These are phyloP conservation scores for Clamator glandarius DNA, from an alignment of 2,797 vertebrate species.

Conservation along the genomic window DNA sequence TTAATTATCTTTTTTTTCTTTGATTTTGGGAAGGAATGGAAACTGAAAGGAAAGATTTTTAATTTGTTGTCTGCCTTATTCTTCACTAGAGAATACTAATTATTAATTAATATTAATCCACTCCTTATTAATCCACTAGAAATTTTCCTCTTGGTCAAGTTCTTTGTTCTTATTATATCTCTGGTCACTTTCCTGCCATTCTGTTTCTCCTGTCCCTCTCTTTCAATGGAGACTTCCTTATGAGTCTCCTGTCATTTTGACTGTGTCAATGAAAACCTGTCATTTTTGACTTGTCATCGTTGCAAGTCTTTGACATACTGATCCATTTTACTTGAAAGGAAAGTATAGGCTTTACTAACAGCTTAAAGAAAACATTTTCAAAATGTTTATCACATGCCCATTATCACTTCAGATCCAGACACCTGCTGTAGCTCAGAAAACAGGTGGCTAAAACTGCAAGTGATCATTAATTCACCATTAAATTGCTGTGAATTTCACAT, in stretches of 20 bases:
- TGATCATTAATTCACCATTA: conserved; percentile 20
- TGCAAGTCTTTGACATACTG: not conserved
- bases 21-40: not conserved
- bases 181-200: not conserved
- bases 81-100: no score
- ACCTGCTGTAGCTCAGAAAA: not conserved
- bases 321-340: not conserved
- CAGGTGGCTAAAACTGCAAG: conserved; percentile 21
- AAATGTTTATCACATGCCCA: not conserved
- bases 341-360: not conserved
- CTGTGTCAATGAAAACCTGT: not conserved
- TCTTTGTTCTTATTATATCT: not conserved
- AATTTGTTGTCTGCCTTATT: not conserved
- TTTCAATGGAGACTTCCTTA: not conserved
- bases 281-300: not conserved
- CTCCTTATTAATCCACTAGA: not conserved
- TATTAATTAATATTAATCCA: no score
- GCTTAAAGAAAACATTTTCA: not conserved
- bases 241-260: not conserved
- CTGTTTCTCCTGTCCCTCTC: not conserved
- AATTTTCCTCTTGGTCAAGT: not conserved
- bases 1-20: not conserved
- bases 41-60: not conserved
- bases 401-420: not conserved
- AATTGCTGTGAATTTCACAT: conserved; percentile 27